Evolutionary conservation across 2,888 invertebrate species (phyloP), one percentile per base, ranked within the genome.

Genomic region (Cataglyphis rosenhaueri): DNA sequence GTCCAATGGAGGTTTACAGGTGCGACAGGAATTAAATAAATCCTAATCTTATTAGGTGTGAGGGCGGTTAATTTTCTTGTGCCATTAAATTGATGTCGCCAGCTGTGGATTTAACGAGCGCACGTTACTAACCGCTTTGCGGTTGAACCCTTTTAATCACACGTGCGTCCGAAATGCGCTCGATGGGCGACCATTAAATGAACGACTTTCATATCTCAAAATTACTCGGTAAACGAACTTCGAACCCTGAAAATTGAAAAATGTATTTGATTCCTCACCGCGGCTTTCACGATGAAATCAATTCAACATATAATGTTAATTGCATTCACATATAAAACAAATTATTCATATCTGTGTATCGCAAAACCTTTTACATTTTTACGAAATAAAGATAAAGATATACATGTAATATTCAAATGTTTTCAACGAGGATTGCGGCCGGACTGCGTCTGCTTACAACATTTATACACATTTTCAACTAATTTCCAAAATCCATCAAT

Each of bases 31-130:
- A 79, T 70, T 79, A 79, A 61, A 79, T 70, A 79, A 79, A 79
- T 79, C 78, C 78, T 79, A 70, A 79, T 79, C 78, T 79, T 70
- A 79, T 79, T 79, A 79, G 78, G 78, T 71, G 78, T 71, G 59
- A 61, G 32, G 59, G 35, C 78, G 25, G 71, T 79, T 70, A 79
- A 79, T 79, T 70, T 78, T 59, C 78, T 79, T 79, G 78, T 59
- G 59, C 59, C 59, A 61, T 59, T 79, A 71, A 79, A 79, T 71
- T 79, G 71, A 79, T 71, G 78, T 71, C 78, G 44, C 71, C 78
- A 35, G 35, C 70, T 79, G 78, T 12, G 59, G 35, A 59, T 79
- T 79, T 79, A 79, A 79, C 78, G 71, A 79, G 78, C 59, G 59
- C 35, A 41, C 35, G 35, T 79, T 79, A 71, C 71, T 71, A 71